Evolutionary conservation across 1,140 invertebrate species (phyloP).

Genomic region (Aethina tumida): DNA sequence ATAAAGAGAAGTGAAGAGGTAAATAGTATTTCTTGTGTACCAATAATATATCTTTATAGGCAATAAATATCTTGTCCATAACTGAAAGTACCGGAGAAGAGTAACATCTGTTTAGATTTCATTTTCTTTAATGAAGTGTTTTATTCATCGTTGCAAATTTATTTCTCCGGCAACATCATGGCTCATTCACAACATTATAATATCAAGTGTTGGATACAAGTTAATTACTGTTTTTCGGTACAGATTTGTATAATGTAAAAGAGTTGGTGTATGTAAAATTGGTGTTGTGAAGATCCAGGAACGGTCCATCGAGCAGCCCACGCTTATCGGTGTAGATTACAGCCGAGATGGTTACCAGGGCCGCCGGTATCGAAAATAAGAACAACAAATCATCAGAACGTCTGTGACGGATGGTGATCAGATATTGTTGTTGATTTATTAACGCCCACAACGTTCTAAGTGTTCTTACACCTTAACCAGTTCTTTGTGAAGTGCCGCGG

Average conservation of each 20-base stretch:
- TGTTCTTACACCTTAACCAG: too few relatives aligned
- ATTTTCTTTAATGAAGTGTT: too few relatives aligned
- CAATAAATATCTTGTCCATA: too few relatives aligned
- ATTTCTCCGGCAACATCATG: slow-evolving; percentile 1
- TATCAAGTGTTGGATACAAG: slow-evolving; percentile 11
- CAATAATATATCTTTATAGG: too few relatives aligned
- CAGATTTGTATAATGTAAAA: not conserved
- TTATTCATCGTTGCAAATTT: too few relatives aligned
- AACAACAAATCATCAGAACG: slow-evolving; percentile 13
- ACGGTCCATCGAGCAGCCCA: not conserved
- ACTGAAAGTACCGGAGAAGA: too few relatives aligned
- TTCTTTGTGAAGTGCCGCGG: too few relatives aligned
- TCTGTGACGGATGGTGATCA: slow-evolving; percentile 13
- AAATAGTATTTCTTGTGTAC: too few relatives aligned
- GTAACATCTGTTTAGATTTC: too few relatives aligned
- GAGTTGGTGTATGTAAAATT: not conserved
- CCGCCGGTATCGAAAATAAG: slow-evolving; percentile 7
- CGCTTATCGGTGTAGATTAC: slow-evolving; percentile 3
- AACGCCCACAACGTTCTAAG: too few relatives aligned
- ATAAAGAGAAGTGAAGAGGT: too few relatives aligned
- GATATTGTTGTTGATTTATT: slow-evolving; percentile 13
- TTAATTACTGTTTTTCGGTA: not conserved
- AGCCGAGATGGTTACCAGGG: too few relatives aligned
- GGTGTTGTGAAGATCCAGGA: not conserved
- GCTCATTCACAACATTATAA: slow-evolving; percentile 7